Conservation (phyloP, 2,797 vertebrate genomes). For the Bufotes viridis region DNA sequence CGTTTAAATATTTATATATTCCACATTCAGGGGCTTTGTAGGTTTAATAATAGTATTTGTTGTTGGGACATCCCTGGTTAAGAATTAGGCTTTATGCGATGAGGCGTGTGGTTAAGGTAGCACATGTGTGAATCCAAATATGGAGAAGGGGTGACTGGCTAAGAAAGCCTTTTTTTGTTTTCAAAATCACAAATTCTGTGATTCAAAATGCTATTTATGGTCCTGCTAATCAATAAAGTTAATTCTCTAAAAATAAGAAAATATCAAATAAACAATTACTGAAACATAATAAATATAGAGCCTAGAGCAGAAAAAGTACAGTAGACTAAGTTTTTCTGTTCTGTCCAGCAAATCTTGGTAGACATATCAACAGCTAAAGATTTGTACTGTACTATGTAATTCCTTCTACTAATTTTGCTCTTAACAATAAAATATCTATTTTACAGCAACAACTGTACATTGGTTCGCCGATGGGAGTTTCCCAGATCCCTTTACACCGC, state of each 20-base stretch:
- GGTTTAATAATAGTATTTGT: no score
- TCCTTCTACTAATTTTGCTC: background rate
- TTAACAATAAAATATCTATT: slow-evolving; percentile 58
- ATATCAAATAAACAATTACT: background rate
- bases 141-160: no score
- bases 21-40: no score
- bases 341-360: background rate
- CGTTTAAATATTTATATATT: no score
- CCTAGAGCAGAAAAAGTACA: background rate
- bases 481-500: slow-evolving; percentile 94
- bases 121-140: no score
- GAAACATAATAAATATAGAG: background rate
- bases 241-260: background rate
- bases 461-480: slow-evolving; percentile 88
- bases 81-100: no score
- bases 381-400: background rate
- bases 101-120: no score
- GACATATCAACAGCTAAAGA: background rate
- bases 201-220: background rate
- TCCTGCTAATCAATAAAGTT: background rate
- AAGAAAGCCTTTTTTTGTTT: no score
- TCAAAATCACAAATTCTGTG: background rate
- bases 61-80: no score
- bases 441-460: slow-evolving; percentile 96
- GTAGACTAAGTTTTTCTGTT: background rate